Evolutionary conservation across 2,797 vertebrate species (phyloP).

Genomic region (Centroberyx gerrardi): DNA sequence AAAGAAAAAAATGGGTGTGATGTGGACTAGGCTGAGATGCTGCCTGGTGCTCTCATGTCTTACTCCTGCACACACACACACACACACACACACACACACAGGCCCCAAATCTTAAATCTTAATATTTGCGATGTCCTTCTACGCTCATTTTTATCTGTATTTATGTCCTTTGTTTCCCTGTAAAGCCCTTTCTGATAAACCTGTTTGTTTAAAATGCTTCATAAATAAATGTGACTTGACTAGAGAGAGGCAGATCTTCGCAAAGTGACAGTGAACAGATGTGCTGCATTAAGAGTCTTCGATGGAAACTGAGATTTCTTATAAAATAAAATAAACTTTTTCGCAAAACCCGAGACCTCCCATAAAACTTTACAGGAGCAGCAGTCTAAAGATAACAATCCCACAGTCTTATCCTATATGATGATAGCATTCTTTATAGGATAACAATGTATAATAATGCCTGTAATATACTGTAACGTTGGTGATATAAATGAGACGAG

Average conservation of each 20-base stretch:
- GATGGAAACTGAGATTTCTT: no score
- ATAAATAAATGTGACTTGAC: no score
- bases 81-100: no score
- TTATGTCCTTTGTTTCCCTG: no score
- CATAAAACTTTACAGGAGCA: conserved; percentile 20
- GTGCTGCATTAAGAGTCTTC: not conserved
- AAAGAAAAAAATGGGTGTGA: not conserved
- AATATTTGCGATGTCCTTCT: no score
- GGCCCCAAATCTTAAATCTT: no score
- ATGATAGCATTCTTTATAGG: not conserved
- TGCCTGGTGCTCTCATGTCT: conserved; percentile 2
- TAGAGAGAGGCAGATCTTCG: not conserved
- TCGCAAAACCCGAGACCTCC: not conserved
- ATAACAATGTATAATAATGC: conserved; percentile 22
- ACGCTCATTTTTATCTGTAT: no score
- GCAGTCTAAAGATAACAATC: conserved; percentile 9
- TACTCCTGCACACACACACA: no score
- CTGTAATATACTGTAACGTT: conserved; percentile 33
- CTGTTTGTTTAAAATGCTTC: no score
- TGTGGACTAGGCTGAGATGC: not conserved
- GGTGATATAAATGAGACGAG: conserved; percentile 42
- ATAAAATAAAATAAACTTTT: no score
- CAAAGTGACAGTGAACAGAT: not conserved
- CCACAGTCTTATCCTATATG: not conserved
- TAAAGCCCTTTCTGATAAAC: no score